These are phyloP conservation scores for Nymphalis c-album DNA, from an alignment of 2,888 invertebrate species.

Conservation along the genomic window DNA sequence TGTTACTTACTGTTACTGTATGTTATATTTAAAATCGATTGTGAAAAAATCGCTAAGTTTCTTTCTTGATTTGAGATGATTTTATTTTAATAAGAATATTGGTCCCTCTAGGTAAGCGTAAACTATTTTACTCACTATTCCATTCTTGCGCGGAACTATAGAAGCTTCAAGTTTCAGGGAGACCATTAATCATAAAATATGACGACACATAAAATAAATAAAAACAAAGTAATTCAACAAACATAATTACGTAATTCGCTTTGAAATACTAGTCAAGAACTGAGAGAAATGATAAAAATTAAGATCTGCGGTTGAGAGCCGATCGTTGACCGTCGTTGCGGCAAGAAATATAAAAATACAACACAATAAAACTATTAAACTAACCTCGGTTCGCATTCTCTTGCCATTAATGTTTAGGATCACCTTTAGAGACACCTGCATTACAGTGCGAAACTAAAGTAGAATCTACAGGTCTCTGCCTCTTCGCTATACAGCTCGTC, in stretches of 20 bases:
- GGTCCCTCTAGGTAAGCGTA: no score
- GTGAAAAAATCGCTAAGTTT: no score
- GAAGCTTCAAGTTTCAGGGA: no score
- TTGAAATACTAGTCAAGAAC: conserved; percentile 42
- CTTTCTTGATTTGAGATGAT: no score
- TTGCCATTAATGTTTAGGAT: neutral
- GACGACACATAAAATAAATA: neutral
- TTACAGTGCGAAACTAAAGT: neutral
- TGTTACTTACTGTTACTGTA: no score
- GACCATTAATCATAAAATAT: no score
- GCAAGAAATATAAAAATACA: conserved; percentile 14
- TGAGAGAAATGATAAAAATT: conserved; percentile 39
- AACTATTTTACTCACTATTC: no score
- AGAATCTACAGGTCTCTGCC: no score
- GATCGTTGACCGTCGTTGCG: conserved; percentile 51
- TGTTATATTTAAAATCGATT: no score
- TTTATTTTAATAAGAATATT: no score
- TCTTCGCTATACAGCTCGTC: no score
- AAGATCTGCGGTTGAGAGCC: conserved; percentile 51
- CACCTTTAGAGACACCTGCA: neutral
- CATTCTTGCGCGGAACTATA: no score
- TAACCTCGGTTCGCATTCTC: neutral
- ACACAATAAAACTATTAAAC: conserved; percentile 17
- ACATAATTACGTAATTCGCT: conserved; percentile 9
- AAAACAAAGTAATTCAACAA: neutral